Conservation (phyloP, 2,888 invertebrate genomes). For the Eristalis arbustorum region DNA sequence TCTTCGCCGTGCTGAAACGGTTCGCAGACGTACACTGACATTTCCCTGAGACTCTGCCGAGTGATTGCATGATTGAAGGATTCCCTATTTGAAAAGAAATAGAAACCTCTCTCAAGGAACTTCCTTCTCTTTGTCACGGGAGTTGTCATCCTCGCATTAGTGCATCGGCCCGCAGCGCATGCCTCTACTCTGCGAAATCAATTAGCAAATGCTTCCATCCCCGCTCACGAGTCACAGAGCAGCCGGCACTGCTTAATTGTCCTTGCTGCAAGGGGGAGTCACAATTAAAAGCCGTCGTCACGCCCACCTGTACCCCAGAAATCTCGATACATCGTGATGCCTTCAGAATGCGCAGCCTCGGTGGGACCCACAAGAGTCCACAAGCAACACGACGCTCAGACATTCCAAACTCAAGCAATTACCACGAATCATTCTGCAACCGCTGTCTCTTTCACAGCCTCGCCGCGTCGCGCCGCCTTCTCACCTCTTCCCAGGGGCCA, state of each 20-base stretch:
- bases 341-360: background rate
- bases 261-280: background rate
- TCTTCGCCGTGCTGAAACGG: background rate
- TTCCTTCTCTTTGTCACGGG: background rate
- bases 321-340: background rate
- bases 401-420: slow-evolving; percentile 54
- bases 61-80: background rate
- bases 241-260: background rate
- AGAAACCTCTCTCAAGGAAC: background rate
- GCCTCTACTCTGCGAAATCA: background rate
- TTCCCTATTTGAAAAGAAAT: background rate
- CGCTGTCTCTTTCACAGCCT: slow-evolving; percentile 17
- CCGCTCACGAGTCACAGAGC: background rate
- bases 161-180: background rate
- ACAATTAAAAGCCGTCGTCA: background rate
- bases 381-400: background rate
- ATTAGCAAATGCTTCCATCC: background rate
- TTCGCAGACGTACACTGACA: background rate
- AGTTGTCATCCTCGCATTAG: background rate
- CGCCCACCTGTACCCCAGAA: background rate
- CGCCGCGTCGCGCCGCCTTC: background rate
- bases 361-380: background rate
- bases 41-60: background rate
- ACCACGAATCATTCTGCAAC: slow-evolving; percentile 65
- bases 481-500: background rate